phyloP scores from a whole-genome alignment of 23 tunicate genomes.

The Corella eumyota region DNA sequence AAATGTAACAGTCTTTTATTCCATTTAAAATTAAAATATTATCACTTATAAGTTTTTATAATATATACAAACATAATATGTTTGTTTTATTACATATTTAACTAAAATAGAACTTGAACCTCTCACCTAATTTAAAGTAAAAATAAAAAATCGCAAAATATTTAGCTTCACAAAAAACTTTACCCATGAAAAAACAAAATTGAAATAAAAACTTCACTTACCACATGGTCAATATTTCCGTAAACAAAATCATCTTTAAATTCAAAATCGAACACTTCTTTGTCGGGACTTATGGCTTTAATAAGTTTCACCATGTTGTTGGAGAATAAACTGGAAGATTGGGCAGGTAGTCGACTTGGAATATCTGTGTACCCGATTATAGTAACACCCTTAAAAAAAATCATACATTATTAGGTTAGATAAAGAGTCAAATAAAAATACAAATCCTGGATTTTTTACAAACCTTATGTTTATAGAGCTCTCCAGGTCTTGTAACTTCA shows the following conservation, averaged over 20 bases:
- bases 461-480: constrained; percentile 54
- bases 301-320: constrained; percentile 92
- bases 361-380: constrained; percentile 90
- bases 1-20: too few relatives aligned
- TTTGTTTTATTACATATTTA: too few relatives aligned
- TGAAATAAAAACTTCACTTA: constrained; percentile 17
- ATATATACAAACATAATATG: too few relatives aligned
- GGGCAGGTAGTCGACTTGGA: constrained; percentile 81
- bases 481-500: constrained; percentile 63
- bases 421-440: neutral
- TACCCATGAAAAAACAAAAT: too few relatives aligned
- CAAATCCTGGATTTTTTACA: neutral
- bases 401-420: neutral
- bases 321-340: constrained; percentile 70
- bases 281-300: constrained; percentile 87
- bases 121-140: too few relatives aligned
- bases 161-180: too few relatives aligned
- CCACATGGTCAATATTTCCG: constrained; percentile 95
- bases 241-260: constrained; percentile 69
- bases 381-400: constrained; percentile 61
- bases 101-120: too few relatives aligned
- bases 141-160: too few relatives aligned
- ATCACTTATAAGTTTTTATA: too few relatives aligned
- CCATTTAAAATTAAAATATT: too few relatives aligned
- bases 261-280: constrained; percentile 66